Evolutionary conservation across 2,113 vertebrate genomes (phyloP).

Genomic region (Eudyptes chrysolophus): DNA sequence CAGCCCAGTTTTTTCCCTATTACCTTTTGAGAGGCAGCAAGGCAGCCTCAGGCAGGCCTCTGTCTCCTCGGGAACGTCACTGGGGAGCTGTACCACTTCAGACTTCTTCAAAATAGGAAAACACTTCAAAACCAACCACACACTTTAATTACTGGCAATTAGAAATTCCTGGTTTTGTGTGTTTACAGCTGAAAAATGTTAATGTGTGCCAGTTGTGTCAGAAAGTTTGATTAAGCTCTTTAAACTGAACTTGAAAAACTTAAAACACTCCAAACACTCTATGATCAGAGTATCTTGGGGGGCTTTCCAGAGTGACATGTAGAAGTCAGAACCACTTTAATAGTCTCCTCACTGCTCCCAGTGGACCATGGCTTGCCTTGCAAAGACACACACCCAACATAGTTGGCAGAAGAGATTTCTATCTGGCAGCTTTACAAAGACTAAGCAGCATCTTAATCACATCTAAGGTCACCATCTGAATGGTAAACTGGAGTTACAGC

Average conservation of each 20-base stretch:
- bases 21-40: slow-evolving; percentile 15
- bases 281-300: slow-evolving; percentile 31
- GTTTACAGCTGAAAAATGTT: slow-evolving; percentile 67
- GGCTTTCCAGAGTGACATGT: slow-evolving; percentile 11
- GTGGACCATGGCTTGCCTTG: neutral
- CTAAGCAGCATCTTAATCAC: neutral
- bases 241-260: slow-evolving; percentile 48
- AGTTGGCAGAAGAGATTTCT: neutral
- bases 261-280: neutral
- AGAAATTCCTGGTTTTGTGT: slow-evolving; percentile 51
- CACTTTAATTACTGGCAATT: slow-evolving; percentile 60
- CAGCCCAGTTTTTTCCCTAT: neutral
- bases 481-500: neutral
- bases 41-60: slow-evolving; percentile 33
- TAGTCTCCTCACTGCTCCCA: neutral
- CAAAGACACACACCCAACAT: neutral
- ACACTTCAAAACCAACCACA: slow-evolving; percentile 48
- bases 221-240: slow-evolving; percentile 58
- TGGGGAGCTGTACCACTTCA: slow-evolving; percentile 53
- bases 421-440: neutral
- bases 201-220: slow-evolving; percentile 68
- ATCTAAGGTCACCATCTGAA: neutral
- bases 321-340: slow-evolving; percentile 20
- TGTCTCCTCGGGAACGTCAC: slow-evolving; percentile 2
- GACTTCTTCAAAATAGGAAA: slow-evolving; percentile 40